Conservation (phyloP, 2,113 vertebrate species). For the Lagopus leucura region DNA sequence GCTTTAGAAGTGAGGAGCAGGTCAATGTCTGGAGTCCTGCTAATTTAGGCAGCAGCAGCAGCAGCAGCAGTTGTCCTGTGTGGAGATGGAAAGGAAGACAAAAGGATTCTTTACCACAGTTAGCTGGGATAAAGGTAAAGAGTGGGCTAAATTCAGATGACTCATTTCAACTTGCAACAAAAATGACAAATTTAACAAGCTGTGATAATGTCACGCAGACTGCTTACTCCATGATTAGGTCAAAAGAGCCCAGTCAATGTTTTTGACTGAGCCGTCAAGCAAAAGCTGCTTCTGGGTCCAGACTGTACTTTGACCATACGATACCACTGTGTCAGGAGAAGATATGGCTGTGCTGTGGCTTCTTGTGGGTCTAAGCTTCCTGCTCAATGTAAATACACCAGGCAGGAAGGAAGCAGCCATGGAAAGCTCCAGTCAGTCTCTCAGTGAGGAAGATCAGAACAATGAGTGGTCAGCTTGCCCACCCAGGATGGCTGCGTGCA, state of each 20-base stretch:
- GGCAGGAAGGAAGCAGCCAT: background rate
- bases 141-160: background rate
- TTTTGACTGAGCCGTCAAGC: background rate
- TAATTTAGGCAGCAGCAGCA: background rate
- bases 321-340: background rate
- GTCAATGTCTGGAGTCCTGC: background rate
- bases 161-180: background rate
- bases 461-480: background rate
- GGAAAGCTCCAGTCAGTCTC: background rate
- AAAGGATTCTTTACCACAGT: background rate
- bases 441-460: background rate
- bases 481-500: background rate
- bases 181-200: background rate
- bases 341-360: background rate
- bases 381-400: background rate
- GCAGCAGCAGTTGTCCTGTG: background rate
- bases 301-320: background rate
- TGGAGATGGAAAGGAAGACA: background rate
- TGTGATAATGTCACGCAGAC: background rate
- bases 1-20: background rate
- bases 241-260: background rate
- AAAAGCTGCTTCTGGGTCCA: background rate
- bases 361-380: background rate
- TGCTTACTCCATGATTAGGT: background rate
- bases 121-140: background rate